Conservation (phyloP, 2,113 vertebrate species). For the Syrrhaptes paradoxus region DNA sequence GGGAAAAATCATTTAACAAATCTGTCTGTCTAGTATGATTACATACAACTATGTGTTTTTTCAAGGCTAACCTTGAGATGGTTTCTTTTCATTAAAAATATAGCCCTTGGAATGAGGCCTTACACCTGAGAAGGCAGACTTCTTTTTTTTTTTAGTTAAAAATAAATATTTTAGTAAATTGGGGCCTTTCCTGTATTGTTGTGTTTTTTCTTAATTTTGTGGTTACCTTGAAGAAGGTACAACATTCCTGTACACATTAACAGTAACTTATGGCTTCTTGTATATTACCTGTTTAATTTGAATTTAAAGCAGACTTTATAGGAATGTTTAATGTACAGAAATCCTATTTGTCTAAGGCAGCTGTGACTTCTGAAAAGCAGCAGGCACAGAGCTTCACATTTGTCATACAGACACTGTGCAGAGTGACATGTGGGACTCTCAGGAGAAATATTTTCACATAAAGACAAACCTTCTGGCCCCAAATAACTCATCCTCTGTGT, state of each 20-base stretch:
- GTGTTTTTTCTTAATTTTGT: not conserved
- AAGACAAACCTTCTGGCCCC: not conserved
- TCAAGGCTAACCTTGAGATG: slow-evolving; percentile 34
- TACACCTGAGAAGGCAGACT: not conserved
- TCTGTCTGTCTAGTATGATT: not conserved
- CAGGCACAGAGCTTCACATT: not conserved
- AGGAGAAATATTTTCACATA: not conserved
- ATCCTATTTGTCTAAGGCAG: not conserved
- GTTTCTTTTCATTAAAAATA: slow-evolving; percentile 56
- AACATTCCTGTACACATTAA: not conserved
- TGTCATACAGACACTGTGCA: not conserved
- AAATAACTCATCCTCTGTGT: not conserved
- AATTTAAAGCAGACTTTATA: not conserved
- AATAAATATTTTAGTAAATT: not conserved
- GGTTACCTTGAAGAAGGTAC: not conserved
- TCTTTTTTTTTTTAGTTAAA: not conserved
- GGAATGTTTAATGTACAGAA: not conserved
- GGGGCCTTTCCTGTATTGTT: not conserved
- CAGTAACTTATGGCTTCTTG: not conserved
- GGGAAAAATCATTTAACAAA: slow-evolving; percentile 36
- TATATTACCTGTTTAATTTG: not conserved
- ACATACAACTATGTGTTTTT: not conserved
- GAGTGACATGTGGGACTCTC: not conserved
- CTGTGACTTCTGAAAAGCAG: not conserved
- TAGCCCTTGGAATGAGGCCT: slow-evolving; percentile 24